Conservation (phyloP, 2,797 vertebrate species). For the Pseudopleuronectes americanus region DNA sequence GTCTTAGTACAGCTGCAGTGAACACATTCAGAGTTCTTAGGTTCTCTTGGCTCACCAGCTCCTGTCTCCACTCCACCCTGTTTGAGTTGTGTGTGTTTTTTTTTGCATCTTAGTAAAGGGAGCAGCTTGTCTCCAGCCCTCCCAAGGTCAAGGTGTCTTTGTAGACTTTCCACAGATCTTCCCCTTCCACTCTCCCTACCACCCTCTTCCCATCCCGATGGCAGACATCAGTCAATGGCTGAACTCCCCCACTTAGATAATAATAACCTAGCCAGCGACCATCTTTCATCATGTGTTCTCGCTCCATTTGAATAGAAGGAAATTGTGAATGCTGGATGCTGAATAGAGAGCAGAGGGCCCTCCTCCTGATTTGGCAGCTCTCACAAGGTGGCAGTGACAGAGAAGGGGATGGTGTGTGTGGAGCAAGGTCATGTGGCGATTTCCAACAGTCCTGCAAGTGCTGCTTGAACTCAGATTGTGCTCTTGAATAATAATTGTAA, state of each 20-base stretch:
- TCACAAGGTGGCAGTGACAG: slow-evolving; percentile 48
- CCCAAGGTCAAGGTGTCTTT: slow-evolving; percentile 69
- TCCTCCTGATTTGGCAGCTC: slow-evolving; percentile 46
- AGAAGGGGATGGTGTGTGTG: slow-evolving; percentile 43
- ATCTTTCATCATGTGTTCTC: slow-evolving; percentile 60
- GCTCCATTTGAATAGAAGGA: slow-evolving; percentile 59
- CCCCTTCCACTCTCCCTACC: slow-evolving; percentile 36
- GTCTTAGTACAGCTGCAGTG: slow-evolving; percentile 31
- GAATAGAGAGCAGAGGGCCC: slow-evolving; percentile 41
- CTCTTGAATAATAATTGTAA: neutral
- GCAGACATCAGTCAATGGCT: slow-evolving; percentile 66
- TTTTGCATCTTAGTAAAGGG: slow-evolving; percentile 1
- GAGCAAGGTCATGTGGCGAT: slow-evolving; percentile 43
- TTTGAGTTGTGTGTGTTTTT: neutral
- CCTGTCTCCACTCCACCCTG: slow-evolving; percentile 32
- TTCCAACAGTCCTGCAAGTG: slow-evolving; percentile 6
- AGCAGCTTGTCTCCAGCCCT: slow-evolving; percentile 37
- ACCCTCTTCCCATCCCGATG: slow-evolving; percentile 50
- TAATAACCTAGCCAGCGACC: slow-evolving; percentile 61
- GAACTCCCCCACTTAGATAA: slow-evolving; percentile 63
- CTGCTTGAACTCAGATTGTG: slow-evolving; percentile 2
- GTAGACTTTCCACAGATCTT: slow-evolving; percentile 19
- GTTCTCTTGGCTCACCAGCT: slow-evolving; percentile 34
- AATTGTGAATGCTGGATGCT: slow-evolving; percentile 38
- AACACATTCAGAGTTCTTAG: slow-evolving; percentile 40